phyloP scores from a whole-genome alignment of 1,140 invertebrate species.

The Heliconius nattereri region DNA sequence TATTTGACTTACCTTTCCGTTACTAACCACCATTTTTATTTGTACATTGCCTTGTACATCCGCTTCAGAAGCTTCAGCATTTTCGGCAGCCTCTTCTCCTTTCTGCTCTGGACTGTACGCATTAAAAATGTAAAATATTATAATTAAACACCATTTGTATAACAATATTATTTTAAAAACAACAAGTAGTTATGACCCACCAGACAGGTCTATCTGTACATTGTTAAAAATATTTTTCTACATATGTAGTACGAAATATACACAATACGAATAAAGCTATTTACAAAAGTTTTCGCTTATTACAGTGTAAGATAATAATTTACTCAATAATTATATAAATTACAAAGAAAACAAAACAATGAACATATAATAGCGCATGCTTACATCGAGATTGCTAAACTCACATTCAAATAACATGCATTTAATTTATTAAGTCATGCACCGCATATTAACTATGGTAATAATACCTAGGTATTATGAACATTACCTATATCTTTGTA shows the following conservation, averaged over 20 bases:
- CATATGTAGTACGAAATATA: background rate
- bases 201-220: background rate
- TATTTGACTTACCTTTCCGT: conserved; percentile 85
- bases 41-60: conserved; percentile 86
- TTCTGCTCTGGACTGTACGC: conserved; percentile 78
- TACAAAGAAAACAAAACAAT: conserved; percentile 4
- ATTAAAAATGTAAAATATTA: background rate
- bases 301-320: background rate
- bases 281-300: background rate
- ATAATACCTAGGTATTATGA: background rate
- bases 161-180: background rate
- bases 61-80: conserved; percentile 54
- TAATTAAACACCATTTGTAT: background rate
- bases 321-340: background rate
- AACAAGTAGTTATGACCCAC: background rate
- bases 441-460: background rate
- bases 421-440: conserved; percentile 15
- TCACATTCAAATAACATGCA: conserved; percentile 3
- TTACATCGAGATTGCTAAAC: conserved; percentile 13
- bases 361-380: conserved; percentile 25
- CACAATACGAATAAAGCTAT: background rate
- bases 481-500: background rate
- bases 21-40: conserved; percentile 90
- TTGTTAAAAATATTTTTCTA: background rate
- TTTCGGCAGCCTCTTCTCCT: conserved; percentile 70